Base-by-base conservation (phyloP, 2,113 vertebrate genomes). In the Arvicanthis niloticus region DNA sequence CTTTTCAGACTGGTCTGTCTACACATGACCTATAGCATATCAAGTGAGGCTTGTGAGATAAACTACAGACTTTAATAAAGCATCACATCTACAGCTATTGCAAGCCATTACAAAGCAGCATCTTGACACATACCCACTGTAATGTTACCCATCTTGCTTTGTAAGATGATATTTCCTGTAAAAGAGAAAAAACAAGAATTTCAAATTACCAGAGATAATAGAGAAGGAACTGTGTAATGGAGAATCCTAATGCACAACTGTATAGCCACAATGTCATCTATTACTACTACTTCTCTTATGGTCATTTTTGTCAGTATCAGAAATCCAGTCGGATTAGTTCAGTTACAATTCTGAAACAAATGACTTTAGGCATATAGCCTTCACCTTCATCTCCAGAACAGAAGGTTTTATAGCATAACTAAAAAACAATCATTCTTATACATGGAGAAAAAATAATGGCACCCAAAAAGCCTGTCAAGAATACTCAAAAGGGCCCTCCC, bases 121-220 rank as follows among this genome's bases (percentile, higher is more conserved):
- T 9, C 40, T 89, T 75, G 88, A 53, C 76, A 98, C 98, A 15
- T 98, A 99, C 99, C 99, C 97, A 99, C 97, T 97, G 98, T 98
- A 96, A 99, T 98, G 86, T 97, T 98, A 31, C 99, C 99, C 91
- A 70, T 97, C 94, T 98, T 97, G 85, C 98, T 99, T 88, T 98
- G 96, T 94, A 99, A 92, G 76, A 80, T 98, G 95, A 98, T 98
- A 82, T 98, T 97, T 96, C 99, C 99, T 99, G 58, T 0, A 98
- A 96, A 95, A 91, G 68, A 88, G 15, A 91, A 56, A 89, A 96
- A 91, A 96, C 81, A 80, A 95, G 4, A 40, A 70, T 81, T 97
- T 87, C 51, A 95, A 16, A n/a, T 89, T 37, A 86, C 68, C 58
- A 81, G 31, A 21, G 19, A 58, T 82, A 93, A 60, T 75, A 19